Conservation (phyloP, 2,888 invertebrate species). For the Caradrina clavipalpis region DNA sequence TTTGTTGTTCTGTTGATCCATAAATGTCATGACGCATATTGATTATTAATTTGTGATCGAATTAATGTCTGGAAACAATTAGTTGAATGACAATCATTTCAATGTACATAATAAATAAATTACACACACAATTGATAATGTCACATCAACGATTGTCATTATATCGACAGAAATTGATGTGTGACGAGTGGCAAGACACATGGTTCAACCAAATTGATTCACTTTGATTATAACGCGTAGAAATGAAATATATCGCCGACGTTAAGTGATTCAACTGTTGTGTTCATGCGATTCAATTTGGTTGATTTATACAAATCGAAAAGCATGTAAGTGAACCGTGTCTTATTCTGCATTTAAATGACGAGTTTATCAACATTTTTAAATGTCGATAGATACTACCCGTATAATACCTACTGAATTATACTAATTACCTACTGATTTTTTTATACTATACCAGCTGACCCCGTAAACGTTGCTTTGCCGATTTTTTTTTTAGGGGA, state of each 20-base stretch:
- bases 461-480: too few species aligned
- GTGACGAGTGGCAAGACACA: not conserved
- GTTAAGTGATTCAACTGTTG: not conserved
- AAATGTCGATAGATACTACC: too few species aligned
- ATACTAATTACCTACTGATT: too few species aligned
- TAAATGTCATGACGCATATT: not conserved
- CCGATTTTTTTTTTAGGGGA: too few species aligned
- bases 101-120: conserved; percentile 5
- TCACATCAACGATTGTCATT: not conserved
- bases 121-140: conserved; percentile 15
- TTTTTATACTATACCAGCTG: too few species aligned
- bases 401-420: too few species aligned
- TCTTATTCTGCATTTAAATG: not conserved
- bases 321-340: not conserved
- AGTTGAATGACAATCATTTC: conserved; percentile 11
- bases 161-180: not conserved
- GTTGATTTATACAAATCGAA: not conserved
- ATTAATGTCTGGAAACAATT: conserved; percentile 7
- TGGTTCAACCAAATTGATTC: not conserved
- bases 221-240: not conserved
- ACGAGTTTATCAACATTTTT: not conserved
- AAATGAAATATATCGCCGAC: not conserved
- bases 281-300: not conserved
- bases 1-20: not conserved
- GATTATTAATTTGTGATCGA: conserved; percentile 8